Evolutionary conservation across 2,888 invertebrate species (phyloP), one percentile per base, ranked within the genome.

Genomic region (Adela reaumurella): DNA sequence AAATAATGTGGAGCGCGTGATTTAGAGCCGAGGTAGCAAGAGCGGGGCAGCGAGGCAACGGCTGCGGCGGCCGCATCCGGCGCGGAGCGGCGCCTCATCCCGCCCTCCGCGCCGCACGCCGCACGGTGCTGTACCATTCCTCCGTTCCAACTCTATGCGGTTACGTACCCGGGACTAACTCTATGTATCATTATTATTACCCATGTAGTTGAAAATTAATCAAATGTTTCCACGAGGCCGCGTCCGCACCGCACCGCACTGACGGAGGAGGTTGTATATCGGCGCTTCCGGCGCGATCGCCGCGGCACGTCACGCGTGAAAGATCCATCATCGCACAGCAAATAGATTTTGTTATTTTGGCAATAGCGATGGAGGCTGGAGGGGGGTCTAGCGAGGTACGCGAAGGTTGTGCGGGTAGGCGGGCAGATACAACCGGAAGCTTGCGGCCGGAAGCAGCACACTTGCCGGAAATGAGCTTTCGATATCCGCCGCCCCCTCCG

Each of bases 401-500:
- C 24, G 24, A 24, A 5, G 24, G 24, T 24, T n/a, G n/a, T n/a
- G n/a, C n/a, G n/a, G n/a, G n/a, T n/a, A 24, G 24, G 8, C 24
- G 24, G 24, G 4, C 24, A 8, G 24, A 24, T n/a, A n/a, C n/a
- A n/a, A n/a, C n/a, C 24, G 35, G 35, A 14, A 8, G 35, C 35
- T 35, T 43, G 45, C n/a, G 14, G 18, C 16, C 42, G 64, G 63
- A 63, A 62, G 61, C 59, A 54, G 56, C 58, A 61, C 50, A 44
- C 52, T 58, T 61, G 56, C 61, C 62, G 72, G 72, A 73, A 72
- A 70, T 71, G 70, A 71, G 71, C 67, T 64, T 68, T 68, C 68
- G 70, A 69, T 70, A 68, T 68, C 65, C 68, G 63, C 46, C 18
- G 20, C 19, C 10, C 14, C 10, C 10, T 4, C 45, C 19, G 41